Evolutionary conservation across 2,888 invertebrate species (phyloP), one percentile per base, ranked within the genome.

Genomic region (Xanthia icteritia): DNA sequence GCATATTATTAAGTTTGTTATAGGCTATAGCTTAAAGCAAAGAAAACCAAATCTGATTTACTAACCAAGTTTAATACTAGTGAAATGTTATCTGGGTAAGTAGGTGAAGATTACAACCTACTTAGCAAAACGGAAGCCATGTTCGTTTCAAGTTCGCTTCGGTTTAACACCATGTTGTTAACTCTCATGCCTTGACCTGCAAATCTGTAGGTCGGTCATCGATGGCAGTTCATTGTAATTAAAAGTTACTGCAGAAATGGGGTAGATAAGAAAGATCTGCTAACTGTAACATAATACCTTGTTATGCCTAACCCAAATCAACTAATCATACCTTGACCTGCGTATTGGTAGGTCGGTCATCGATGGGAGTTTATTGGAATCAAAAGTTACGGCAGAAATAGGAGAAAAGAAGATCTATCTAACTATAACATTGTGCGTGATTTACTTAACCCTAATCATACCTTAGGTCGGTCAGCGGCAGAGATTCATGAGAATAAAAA

Each of bases 91-190:
- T 54, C 15, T 9, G 5, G 61, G 54, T 42, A 67, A 70, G 23
- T 67, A 71, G 61, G 48, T 66, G 17, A 66, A 48, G 42, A 80
- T 65, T 65, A 65, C 27, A 39, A 56, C 58, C 36, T 69, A 56
- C 63, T 54, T 71, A 64, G 42, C 13, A 23, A 42, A 71, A 67
- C 51, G 31, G 72, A 80, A 83, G 60, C 80, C 76, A 65, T 83
- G 70, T n/a, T 42, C 3, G 36, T 39, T 36, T 36, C 51, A 61
- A 76, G 42, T 76, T 61, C n/a, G 17, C 61, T 69, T 48, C 48
- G 13, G 42, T 42, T 56, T 64, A 54, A 54, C 39, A 17, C 13
- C 23, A 48, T 20, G 20, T 23, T 42, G n/a, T n/a, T 15, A 31
- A 48, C 23, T 45, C 51, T 45, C 27, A 20, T 48, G 48, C 70